phyloP scores from a whole-genome alignment of 2,888 invertebrate genomes.

The Ectemnius continuus region DNA sequence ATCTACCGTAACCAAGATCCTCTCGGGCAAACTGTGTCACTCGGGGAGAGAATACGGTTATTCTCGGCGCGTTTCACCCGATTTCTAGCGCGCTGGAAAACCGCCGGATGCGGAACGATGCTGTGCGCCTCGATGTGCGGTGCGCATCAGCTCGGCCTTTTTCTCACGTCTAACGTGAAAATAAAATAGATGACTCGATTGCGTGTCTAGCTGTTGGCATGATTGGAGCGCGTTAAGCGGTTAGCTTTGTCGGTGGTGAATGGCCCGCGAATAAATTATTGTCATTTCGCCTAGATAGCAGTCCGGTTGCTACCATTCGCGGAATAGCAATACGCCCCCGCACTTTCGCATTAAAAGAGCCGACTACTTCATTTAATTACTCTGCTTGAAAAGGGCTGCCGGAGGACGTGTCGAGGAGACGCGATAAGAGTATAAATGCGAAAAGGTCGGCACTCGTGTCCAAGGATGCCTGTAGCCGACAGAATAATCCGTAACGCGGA shows the following conservation, averaged over 20 bases:
- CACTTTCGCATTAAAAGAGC: background rate
- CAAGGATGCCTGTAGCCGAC: slow-evolving; percentile 15
- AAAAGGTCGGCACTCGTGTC: slow-evolving; percentile 3
- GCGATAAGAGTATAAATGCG: background rate
- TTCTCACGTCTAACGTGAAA: background rate
- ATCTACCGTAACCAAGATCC: slow-evolving; percentile 6
- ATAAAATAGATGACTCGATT: background rate
- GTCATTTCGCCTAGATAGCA: background rate
- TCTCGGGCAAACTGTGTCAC: background rate
- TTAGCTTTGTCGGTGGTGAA: slow-evolving; percentile 4
- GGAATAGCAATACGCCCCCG: background rate
- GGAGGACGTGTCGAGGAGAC: background rate
- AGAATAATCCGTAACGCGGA: slow-evolving; percentile 10
- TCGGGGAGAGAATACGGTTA: background rate
- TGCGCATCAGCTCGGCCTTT: background rate
- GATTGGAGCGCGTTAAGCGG: background rate
- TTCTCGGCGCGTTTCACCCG: background rate
- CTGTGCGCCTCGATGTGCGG: too few species aligned
- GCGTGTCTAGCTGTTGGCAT: background rate
- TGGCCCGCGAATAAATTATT: slow-evolving; percentile 13
- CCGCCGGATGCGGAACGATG: background rate
- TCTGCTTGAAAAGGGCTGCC: background rate
- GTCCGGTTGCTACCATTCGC: background rate
- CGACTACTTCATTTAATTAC: background rate
- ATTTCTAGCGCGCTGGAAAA: background rate